Evolutionary conservation across 2,888 invertebrate species (phyloP), one percentile per base, ranked within the genome.

Genomic region (Onchidella celtica): DNA sequence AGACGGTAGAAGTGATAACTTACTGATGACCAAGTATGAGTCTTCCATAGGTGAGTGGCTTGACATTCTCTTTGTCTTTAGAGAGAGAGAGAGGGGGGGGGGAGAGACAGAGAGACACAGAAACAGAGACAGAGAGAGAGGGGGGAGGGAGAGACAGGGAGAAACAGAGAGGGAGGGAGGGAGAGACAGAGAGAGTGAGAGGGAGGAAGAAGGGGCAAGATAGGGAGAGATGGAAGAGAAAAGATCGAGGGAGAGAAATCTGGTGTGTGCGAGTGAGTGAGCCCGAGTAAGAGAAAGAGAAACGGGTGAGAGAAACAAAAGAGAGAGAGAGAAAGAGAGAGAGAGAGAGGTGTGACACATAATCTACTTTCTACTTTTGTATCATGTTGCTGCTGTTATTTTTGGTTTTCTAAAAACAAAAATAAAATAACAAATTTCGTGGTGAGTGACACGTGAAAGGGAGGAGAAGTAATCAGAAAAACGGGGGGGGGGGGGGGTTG

Each of bases 1-100:
- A 0, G 90, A 90, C 81, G 90, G 90, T 29, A 87, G 88, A 74
- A 89, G 89, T 1, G 84, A 86, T 21, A 86, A 88, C 79, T 79
- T 88, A 6, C 73, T 87, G 3, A 79, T 82, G 75, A 90, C 90
- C 3, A 69, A 87, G 24, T 87, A 85, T 73, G 87, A 89, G 79
- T 86, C 90, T 6, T 59, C 68, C 0, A 66, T 59, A 80, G 79
- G 79, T 80, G 2, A 29, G 77, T 2, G 40, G 9, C 65, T 17
- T 65, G 47, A 59, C 59, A 59, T 59, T 47, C 9, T 6, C 17
- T 17, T 47, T 11, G 47, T 6, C n/a, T n/a, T n/a, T n/a, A 11
- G 47, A 47, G 47, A 47, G 47, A 47, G 65, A 65, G 24, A 65
- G 65, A 65, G 27, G 61, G n/a, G 61, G n/a, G 61, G n/a, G 47